Conservation (phyloP, 2,797 vertebrate species). For the Dermochelys coriacea region DNA sequence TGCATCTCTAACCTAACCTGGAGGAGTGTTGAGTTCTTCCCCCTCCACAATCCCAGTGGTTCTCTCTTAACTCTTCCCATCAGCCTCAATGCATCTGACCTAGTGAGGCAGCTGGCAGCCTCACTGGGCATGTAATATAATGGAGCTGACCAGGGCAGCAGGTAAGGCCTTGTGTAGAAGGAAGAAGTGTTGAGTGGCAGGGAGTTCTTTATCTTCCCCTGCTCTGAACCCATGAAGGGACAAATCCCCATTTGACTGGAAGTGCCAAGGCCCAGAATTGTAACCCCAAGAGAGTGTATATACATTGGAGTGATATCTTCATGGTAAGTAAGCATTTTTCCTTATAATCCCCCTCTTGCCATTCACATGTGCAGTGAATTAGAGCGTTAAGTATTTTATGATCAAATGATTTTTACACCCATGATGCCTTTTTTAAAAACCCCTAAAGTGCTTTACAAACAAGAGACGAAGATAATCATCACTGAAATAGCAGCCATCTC, state of each 20-base stretch:
- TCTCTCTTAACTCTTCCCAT: not conserved
- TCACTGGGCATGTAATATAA: not conserved
- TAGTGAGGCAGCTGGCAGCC: not conserved
- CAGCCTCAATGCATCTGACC: not conserved
- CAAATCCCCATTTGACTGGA: not conserved
- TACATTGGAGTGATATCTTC: not conserved
- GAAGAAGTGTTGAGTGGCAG: not conserved
- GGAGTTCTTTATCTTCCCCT: not conserved
- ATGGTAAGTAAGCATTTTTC: not conserved
- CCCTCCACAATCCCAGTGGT: not conserved
- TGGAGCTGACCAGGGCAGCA: not conserved
- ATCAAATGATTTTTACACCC: fast-evolving
- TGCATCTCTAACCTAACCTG: not conserved
- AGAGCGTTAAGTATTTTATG: slow-evolving; percentile 43
- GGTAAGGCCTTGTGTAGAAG: not conserved
- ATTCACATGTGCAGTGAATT: not conserved
- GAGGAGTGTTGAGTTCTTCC: not conserved
- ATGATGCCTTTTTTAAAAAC: fast-evolving
- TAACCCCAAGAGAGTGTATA: not conserved
- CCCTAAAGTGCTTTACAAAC: not conserved
- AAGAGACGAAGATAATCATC: not conserved
- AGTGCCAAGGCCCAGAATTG: not conserved
- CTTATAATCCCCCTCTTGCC: not conserved
- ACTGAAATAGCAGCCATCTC: not conserved
- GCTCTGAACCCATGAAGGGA: not conserved